These are phyloP conservation scores for Drosophila bifasciata DNA, from an alignment of 1,140 invertebrate species.

Conservation along the genomic window DNA sequence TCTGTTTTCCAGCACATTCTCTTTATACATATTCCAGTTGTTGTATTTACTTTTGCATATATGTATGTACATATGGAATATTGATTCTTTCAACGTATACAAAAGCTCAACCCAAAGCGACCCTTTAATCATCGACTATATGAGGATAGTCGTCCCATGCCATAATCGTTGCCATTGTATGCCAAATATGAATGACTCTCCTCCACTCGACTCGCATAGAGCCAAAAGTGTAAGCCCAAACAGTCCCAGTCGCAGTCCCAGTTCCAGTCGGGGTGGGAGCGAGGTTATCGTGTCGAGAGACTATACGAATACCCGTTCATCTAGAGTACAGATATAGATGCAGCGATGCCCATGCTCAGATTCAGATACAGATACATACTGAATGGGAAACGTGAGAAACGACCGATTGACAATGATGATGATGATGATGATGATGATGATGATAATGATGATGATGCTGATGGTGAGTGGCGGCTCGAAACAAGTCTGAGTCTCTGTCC, in stretches of 20 bases:
- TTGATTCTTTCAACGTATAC: conserved; percentile 46
- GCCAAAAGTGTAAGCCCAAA: conserved; percentile 51
- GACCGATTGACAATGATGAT: conserved; percentile 1
- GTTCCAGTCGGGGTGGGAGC: too few relatives aligned
- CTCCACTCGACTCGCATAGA: conserved; percentile 22
- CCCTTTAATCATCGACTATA: conserved; percentile 46
- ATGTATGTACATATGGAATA: too few relatives aligned
- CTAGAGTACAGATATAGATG: conserved; percentile 24
- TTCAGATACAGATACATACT: conserved; percentile 46
- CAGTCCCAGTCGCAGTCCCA: conserved; percentile 9
- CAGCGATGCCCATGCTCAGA: background rate
- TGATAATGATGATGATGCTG: conserved; percentile 7
- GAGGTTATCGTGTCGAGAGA: conserved; percentile 4
- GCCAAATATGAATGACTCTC: conserved; percentile 53
- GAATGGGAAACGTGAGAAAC: conserved; percentile 32
- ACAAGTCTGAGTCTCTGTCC: conserved; percentile 39
- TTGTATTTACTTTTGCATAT: conserved; percentile 30
- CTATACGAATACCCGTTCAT: conserved; percentile 51
- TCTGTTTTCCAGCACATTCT: background rate
- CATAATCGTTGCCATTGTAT: conserved; percentile 73
- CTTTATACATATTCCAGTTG: conserved; percentile 7
- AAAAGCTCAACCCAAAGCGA: conserved; percentile 30
- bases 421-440: conserved; percentile 7
- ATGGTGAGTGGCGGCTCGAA: conserved; percentile 42
- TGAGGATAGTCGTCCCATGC: conserved; percentile 16